phyloP scores from a whole-genome alignment of 2,888 invertebrate genomes.

The Thymelicus sylvestris region DNA sequence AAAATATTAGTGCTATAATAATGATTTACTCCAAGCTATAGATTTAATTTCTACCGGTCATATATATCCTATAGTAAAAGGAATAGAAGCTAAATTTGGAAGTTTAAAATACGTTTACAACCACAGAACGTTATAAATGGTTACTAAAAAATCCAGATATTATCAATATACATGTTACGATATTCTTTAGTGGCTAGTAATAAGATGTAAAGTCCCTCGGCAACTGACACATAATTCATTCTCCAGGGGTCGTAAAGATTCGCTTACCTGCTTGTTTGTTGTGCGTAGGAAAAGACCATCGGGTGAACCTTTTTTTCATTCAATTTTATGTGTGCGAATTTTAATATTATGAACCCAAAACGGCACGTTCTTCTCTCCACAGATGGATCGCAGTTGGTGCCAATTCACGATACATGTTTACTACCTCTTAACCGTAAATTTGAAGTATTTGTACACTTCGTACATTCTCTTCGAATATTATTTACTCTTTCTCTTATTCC shows the following conservation, averaged over 20 bases:
- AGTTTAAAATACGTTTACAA: constrained; percentile 21
- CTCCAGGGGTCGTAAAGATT: constrained; percentile 77
- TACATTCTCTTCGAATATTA: neutral
- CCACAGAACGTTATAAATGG: constrained; percentile 13
- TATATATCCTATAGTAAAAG: neutral
- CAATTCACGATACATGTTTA: constrained; percentile 76
- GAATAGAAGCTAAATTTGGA: constrained; percentile 14
- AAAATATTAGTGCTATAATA: constrained; percentile 15
- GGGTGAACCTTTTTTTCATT: constrained; percentile 77
- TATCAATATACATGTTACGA: constrained; percentile 47
- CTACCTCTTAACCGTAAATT: constrained; percentile 55
- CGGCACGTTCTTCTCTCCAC: constrained; percentile 79
- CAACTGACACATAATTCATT: constrained; percentile 72
- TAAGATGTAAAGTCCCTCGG: constrained; percentile 74
- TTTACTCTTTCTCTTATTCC: neutral
- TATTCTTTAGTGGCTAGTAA: constrained; percentile 61
- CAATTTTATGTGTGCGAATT: constrained; percentile 83
- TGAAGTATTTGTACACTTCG: constrained; percentile 43
- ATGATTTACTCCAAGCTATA: constrained; percentile 13
- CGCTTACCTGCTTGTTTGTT: constrained; percentile 84
- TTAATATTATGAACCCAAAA: constrained; percentile 76
- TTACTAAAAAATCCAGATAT: constrained; percentile 44
- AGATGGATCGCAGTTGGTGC: constrained; percentile 76
- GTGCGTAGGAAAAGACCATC: constrained; percentile 75
- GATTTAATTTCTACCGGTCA: neutral